Percentiles rank a stretch among this genome's conserved stretches.
Conservation (phyloP, 2,888 invertebrate genomes). For the Drosophila multiciliata region DNA sequence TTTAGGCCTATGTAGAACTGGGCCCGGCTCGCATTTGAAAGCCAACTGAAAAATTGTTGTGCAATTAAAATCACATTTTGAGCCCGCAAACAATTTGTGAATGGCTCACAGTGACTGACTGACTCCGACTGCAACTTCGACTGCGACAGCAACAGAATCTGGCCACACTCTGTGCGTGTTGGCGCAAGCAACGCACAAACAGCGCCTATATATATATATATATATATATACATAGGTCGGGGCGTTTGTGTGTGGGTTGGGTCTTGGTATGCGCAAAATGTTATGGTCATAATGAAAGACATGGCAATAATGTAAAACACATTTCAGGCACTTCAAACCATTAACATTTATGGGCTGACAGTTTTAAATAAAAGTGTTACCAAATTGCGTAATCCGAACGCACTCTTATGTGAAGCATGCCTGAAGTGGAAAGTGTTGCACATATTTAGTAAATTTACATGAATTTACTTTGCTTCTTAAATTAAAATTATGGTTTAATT, state of each 20-base stretch:
- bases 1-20: constrained; percentile 69
- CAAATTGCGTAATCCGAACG: constrained; percentile 39
- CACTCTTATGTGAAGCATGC: constrained; percentile 5
- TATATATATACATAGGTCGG: constrained; percentile 2
- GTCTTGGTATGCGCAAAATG: constrained; percentile 76
- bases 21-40: constrained; percentile 59
- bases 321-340: constrained; percentile 46
- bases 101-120: constrained; percentile 48
- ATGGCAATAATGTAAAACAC: constrained; percentile 65
- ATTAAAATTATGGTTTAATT: neutral
- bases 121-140: constrained; percentile 25
- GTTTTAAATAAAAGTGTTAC: constrained; percentile 50
- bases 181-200: constrained; percentile 17
- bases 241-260: constrained; percentile 71
- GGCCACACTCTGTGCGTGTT: constrained; percentile 61
- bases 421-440: constrained; percentile 19
- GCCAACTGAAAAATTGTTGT: constrained; percentile 63
- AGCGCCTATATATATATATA: neutral
- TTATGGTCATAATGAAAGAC: constrained; percentile 76
- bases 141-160: constrained; percentile 42
- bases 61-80: constrained; percentile 77
- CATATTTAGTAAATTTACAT: neutral
- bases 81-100: constrained; percentile 65
- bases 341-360: constrained; percentile 60
- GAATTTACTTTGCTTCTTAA: neutral